Base-by-base conservation (phyloP, 2,888 invertebrate species). In the Byasa hedistus region DNA sequence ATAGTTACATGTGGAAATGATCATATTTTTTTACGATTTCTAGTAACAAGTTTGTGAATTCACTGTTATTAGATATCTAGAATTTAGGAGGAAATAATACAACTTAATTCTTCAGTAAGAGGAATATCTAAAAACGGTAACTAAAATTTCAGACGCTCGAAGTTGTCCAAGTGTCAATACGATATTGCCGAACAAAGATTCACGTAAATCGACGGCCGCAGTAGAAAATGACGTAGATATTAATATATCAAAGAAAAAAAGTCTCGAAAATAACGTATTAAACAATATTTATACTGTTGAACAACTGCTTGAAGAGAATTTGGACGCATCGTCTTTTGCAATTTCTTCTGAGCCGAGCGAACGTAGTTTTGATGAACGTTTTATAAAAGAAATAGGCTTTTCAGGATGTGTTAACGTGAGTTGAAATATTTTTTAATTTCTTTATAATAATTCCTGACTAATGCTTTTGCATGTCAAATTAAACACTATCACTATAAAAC, bases 321-420 rank as follows among this genome's bases (percentile, higher is more conserved):
- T 32, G 39, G 65, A 69, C 67, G 70, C 69, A 65, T 69, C 70
- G 44, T 62, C 66, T 63, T 57, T 54, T 24, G 68, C 69, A 17
- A 67, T 69, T 32, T 56, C 61, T 52, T n/a, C 57, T 24, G 44
- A 54, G 65, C 68, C 39, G 21, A 36, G 60, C 60, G 65, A 36
- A 27, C 60, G 76, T 0, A 74, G 70, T 66, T 72, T 67, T 27
- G 76, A 82, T 36, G 80, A 82, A 59, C 76, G 69, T 57, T 64
- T 77, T 21, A 48, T 81, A 15, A 76, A 72, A 52, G 75, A 79
- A 61, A 69, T 76, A 56, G 77, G 76, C 21, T 69, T 78, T 10
- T 68, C 77, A 51, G 70, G 71, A 27, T 77, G 75, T 67, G 74
- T 75, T 36, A 79, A 77, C 70, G 84, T 83, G 67, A 71, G 73